Evolutionary conservation across 2,113 vertebrate genomes (phyloP).

Genomic region (Chlorocebus sabaeus): DNA sequence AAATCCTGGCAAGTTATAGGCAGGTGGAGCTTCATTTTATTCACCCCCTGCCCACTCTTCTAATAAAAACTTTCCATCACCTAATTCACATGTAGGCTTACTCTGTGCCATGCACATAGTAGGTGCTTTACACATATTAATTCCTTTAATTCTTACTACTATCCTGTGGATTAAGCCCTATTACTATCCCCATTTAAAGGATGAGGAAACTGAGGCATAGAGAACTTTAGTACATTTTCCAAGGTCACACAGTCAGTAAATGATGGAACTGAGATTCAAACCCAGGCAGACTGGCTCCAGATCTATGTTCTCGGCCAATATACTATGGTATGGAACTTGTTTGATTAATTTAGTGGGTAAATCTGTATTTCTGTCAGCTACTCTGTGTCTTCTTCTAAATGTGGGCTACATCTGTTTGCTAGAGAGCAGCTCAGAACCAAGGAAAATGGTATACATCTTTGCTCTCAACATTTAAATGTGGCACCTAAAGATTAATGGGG

Average conservation of each 20-base stretch:
- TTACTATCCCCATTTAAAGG: background rate
- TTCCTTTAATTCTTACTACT: background rate
- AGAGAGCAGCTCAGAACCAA: background rate
- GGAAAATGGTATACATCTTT: background rate
- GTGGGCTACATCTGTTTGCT: background rate
- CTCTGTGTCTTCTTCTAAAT: background rate
- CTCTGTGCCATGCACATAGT: background rate
- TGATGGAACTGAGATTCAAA: background rate
- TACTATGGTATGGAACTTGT: background rate
- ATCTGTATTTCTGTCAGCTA: slow-evolving; percentile 19
- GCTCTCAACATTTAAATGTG: background rate
- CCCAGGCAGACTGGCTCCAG: background rate
- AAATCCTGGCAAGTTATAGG: slow-evolving; percentile 23
- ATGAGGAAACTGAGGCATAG: background rate
- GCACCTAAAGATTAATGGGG: background rate
- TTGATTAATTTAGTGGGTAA: background rate
- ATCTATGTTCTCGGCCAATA: background rate
- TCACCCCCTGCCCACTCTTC: background rate
- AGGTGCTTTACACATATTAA: background rate
- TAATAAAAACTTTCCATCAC: background rate
- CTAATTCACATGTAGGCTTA: background rate
- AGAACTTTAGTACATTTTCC: background rate
- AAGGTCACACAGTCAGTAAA: background rate
- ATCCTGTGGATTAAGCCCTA: background rate
- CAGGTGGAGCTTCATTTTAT: background rate